Evolutionary conservation across 2,888 invertebrate species (phyloP).

Genomic region (Leptinotarsa peninsularis): DNA sequence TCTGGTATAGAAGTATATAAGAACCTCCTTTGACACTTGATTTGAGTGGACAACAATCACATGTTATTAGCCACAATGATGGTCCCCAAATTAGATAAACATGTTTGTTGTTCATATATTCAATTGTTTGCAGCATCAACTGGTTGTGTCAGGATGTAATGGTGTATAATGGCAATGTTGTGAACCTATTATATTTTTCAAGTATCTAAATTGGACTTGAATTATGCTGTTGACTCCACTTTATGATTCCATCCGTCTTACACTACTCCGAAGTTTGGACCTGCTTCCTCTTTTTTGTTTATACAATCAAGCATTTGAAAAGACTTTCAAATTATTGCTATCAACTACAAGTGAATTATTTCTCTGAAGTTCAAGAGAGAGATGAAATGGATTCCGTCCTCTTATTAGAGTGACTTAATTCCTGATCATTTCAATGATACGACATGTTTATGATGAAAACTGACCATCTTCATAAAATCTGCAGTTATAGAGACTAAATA

Average conservation of each 20-base stretch:
- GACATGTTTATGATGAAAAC: too few relatives aligned
- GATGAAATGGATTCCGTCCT: too few relatives aligned
- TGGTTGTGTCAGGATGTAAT: conserved; percentile 50
- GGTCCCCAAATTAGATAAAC: conserved; percentile 45
- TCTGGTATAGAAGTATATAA: too few relatives aligned
- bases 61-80: conserved; percentile 43
- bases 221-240: conserved; percentile 56
- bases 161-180: conserved; percentile 37
- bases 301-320: background rate
- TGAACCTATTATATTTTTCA: conserved; percentile 44
- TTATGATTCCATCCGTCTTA: conserved; percentile 48
- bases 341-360: too few relatives aligned
- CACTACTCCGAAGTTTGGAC: background rate
- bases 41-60: background rate
- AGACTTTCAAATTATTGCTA: too few relatives aligned
- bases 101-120: conserved; percentile 49
- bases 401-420: too few relatives aligned
- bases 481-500: too few relatives aligned
- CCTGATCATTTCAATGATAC: too few relatives aligned
- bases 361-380: too few relatives aligned
- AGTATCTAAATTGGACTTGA: conserved; percentile 50
- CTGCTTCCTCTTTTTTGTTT: background rate
- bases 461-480: too few relatives aligned
- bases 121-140: conserved; percentile 56
- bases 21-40: background rate